Base-by-base conservation (phyloP, 2,888 invertebrate genomes). In the Epistrophella euchroma region DNA sequence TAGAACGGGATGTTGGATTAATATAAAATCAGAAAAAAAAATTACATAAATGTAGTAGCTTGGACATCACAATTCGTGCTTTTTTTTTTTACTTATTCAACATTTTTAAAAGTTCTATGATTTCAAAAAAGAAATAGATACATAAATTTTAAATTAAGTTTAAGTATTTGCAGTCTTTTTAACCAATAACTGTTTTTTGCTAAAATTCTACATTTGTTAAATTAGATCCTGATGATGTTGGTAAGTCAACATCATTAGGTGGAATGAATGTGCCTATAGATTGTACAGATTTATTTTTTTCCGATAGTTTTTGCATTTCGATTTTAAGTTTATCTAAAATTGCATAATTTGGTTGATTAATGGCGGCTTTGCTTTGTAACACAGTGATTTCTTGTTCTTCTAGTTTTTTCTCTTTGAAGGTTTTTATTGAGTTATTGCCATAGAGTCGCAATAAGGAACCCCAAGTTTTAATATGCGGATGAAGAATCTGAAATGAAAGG, bases 381-480 rank as follows among this genome's bases (percentile, higher is more conserved):
- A 97, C 94, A 0, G 98, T 98, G 75, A 98, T 98, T 93, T 98
- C 97, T 91, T 98, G 97, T 89, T 98, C 98, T 90, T 98, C 96
- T 88, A 96, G 94, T 92, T 98, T 98, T 93, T 97, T 97, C 92
- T 98, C 98, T 90, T 97, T 97, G 90, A 97, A 96, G 82, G 96
- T 97, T 92, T 97, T 97, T 19, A 97, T 96, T 5, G 97, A 97
- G 47, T 96, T 95, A 89, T 97, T 97, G 71, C 98, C 98, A 92
- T 99, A 99, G 40, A 99, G 94, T 0, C 98, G 95, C 11, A 99
- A 93, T 56, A 99, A 94, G 0, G 98, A 98, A 72, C 99, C 99
- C 98, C 99, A 99, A 2, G 96, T 97, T 32, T 95, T 95, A 71
- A 99, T 97, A 91, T 98, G 97, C 0, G 99, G 99, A 93, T 99